Evolutionary conservation across 2,113 vertebrate genomes (phyloP).

Genomic region (Tricholaema leucomelas): DNA sequence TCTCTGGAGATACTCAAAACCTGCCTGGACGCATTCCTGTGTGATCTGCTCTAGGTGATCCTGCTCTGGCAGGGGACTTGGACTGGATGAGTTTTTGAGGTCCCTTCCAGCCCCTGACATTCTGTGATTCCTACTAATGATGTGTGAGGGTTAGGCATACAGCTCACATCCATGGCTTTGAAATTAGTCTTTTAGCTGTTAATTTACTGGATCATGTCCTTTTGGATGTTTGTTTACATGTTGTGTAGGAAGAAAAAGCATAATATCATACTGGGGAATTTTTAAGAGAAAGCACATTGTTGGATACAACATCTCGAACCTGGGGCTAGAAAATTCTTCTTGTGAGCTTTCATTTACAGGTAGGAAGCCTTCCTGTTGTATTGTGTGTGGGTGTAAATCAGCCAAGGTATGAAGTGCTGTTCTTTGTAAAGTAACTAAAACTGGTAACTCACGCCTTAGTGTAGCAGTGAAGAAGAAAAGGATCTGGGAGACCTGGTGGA

Average conservation of each 20-base stretch:
- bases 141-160: not conserved
- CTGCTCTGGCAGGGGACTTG: no score
- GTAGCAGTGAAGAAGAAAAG: no score
- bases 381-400: not conserved
- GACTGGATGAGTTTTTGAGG: no score
- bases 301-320: not conserved
- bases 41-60: no score
- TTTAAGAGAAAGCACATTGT: not conserved
- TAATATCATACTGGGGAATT: not conserved
- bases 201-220: not conserved
- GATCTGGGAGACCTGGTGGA: no score
- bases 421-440: not conserved
- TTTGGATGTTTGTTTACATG: not conserved
- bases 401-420: not conserved
- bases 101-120: no score
- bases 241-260: not conserved
- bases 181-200: not conserved
- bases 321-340: not conserved
- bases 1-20: no score
- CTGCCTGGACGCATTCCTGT: no score
- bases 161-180: not conserved
- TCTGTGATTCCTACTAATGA: not conserved
- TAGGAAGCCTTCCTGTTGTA: not conserved
- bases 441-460: not conserved
- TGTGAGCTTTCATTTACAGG: not conserved